Conservation (phyloP, 2,113 vertebrate genomes). For the Empidonax traillii region DNA sequence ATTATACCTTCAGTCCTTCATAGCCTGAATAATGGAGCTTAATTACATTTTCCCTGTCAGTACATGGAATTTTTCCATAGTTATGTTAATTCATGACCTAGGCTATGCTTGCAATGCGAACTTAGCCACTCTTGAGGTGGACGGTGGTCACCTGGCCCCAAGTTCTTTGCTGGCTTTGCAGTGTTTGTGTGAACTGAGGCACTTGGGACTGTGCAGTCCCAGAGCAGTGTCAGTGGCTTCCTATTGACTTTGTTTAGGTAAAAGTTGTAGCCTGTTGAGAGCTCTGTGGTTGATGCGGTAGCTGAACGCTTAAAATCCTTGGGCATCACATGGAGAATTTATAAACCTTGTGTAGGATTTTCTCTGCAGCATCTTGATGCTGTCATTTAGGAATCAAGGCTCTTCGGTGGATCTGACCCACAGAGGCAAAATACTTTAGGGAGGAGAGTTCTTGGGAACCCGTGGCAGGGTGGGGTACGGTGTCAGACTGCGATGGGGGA, state of each 20-base stretch:
- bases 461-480: background rate
- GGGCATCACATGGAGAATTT: background rate
- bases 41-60: conserved; percentile 14
- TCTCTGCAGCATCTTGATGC: background rate
- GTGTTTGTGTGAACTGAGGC: background rate
- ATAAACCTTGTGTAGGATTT: background rate
- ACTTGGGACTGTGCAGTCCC: background rate
- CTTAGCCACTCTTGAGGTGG: background rate
- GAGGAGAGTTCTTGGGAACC: background rate
- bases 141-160: background rate
- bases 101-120: background rate
- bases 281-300: background rate
- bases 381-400: background rate
- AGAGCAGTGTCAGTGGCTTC: background rate
- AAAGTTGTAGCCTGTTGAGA: background rate
- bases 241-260: background rate
- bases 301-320: background rate
- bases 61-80: background rate
- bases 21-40: conserved; percentile 14
- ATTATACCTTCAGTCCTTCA: background rate
- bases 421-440: background rate
- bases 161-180: background rate
- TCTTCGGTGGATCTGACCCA: background rate
- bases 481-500: background rate
- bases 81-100: background rate